Evolutionary conservation across 1,140 invertebrate genomes (phyloP), one percentile per base, ranked within the genome.

Genomic region (Stegodyphus mimosarum): DNA sequence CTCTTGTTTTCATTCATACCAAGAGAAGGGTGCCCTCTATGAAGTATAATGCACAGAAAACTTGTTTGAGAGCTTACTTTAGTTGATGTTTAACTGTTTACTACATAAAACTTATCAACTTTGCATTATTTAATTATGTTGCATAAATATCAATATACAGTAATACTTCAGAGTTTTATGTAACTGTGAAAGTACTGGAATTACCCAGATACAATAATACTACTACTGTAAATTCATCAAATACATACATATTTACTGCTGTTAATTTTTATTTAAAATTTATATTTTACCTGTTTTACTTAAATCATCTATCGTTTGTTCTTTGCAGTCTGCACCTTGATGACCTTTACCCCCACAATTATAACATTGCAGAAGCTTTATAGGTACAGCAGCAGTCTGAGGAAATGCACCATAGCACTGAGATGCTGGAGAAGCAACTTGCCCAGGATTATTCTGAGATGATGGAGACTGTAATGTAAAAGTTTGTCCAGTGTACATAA

Each of bases 231-330:
- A 9, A 60, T 60, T 60, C 55, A 60, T 60, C 15, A 60, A 11
- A 15, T 11, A 2, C 55, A 15, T 60, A 60, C 5, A 60, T 60
- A 5, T 9, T 15, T 60, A 11, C 5, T 60, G 15, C 9, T 60
- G 15, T 60, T 11, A 60, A 60, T 60, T 60, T 11, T 60, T 60
- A 11, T 60, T 2, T 11, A 11, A 60, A 15, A 60, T 11, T 9
- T 60, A 9, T 60, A 15, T 11, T n/a, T 53, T 88, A 93, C 92
- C 92, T 92, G 91, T 90, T 88, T 92, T 93, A n/a, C 95, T 96
- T 89, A 96, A 94, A 90, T 96, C 95, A 89, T 97, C 96, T 93
- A 97, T 96, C 7, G 95, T 95, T 77, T 94, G 93, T 89, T 96
- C 95, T 87, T 94, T 94, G 90, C 96, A 98, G 60, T 97, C 96